These are phyloP conservation scores for Atrina japonica DNA, from an alignment of 2,888 invertebrate species.

Conservation along the genomic window DNA sequence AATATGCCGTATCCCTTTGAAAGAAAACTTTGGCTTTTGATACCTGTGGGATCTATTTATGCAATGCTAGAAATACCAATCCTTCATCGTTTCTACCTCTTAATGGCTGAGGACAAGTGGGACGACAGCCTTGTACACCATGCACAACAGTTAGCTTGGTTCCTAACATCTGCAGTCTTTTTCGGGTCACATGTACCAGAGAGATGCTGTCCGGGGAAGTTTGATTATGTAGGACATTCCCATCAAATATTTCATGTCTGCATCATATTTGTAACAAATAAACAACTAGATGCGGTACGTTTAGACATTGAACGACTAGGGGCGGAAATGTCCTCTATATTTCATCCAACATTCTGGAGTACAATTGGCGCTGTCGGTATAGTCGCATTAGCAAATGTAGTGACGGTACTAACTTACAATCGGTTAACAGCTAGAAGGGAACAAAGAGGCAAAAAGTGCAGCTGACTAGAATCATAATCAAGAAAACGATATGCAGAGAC, in stretches of 20 bases:
- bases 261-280: slow-evolving; percentile 75
- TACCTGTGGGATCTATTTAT: slow-evolving; percentile 74
- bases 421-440: too few species aligned
- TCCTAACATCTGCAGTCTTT: slow-evolving; percentile 75
- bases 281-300: slow-evolving; percentile 76
- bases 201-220: slow-evolving; percentile 74
- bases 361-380: too few species aligned
- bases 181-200: slow-evolving; percentile 79
- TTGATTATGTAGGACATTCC: slow-evolving; percentile 78
- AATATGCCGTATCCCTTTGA: slow-evolving; percentile 77
- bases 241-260: slow-evolving; percentile 79
- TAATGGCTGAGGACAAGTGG: slow-evolving; percentile 57
- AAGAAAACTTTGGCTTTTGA: slow-evolving; percentile 77
- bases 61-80: slow-evolving; percentile 75
- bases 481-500: too few species aligned
- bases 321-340: background rate
- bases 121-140: slow-evolving; percentile 73
- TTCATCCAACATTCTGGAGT: too few species aligned
- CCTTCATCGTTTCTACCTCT: slow-evolving; percentile 68
- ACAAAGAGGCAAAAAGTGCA: too few species aligned
- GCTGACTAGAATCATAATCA: too few species aligned
- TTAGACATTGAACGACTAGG: slow-evolving; percentile 53
- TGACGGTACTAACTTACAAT: too few species aligned
- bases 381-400: too few species aligned
- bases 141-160: slow-evolving; percentile 76